A percentile compares a stretch with the other conserved stretches of the same genome.
Conservation (phyloP, 2,113 vertebrate species). For the Myiozetetes cayanensis region DNA sequence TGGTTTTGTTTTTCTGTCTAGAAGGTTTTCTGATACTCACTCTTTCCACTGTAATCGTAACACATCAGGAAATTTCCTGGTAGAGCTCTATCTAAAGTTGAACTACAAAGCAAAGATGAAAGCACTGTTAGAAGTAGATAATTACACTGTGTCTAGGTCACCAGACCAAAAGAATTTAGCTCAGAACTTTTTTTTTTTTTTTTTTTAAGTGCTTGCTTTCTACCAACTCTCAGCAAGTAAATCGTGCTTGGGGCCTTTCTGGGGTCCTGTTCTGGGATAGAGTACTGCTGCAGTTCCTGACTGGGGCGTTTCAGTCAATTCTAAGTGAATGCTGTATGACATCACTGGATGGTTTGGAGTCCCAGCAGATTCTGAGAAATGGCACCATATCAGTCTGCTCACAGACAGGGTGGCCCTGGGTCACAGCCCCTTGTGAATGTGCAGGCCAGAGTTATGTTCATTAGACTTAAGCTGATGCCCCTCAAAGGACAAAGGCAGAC, state of each 20-base stretch:
- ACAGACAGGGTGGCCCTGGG: fast-evolving
- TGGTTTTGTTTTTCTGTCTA: not conserved
- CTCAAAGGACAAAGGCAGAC: not conserved
- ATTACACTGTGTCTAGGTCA: not conserved
- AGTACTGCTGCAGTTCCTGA: not conserved
- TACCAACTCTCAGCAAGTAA: not conserved
- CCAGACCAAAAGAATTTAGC: not conserved
- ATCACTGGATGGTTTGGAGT: not conserved
- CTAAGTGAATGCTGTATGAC: not conserved
- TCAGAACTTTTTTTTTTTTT: not conserved
- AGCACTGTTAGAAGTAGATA: not conserved
- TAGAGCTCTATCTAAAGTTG: not conserved
- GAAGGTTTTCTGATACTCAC: not conserved
- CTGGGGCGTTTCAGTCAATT: not conserved
- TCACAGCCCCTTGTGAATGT: not conserved
- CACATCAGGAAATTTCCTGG: not conserved
- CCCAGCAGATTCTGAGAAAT: not conserved
- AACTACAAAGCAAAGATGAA: not conserved
- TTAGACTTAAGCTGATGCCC: not conserved
- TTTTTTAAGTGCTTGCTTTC: not conserved
- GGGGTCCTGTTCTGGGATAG: not conserved
- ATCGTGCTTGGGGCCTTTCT: not conserved
- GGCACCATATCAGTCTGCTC: fast-evolving
- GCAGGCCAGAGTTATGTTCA: not conserved
- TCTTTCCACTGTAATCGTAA: not conserved